Base-by-base conservation (phyloP, 2,113 vertebrate species). In the Heterotilapia buettikoferi region DNA sequence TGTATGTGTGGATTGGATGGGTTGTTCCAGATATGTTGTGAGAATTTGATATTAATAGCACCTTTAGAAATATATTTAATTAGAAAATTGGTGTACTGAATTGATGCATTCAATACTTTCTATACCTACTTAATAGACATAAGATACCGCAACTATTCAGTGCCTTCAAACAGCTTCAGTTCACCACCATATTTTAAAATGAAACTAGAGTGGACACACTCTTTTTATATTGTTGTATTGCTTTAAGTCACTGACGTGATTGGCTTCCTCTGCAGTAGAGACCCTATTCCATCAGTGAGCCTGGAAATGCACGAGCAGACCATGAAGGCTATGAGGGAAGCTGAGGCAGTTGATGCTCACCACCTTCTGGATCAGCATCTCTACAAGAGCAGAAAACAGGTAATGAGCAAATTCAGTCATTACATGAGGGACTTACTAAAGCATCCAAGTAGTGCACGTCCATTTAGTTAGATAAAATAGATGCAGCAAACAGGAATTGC, bases 281-380 rank as follows among this genome's bases (percentile, higher is more conserved):
- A 98, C 89, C 97, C 94, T 2, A 90, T 97, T 59, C 98, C 98
- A 0, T 97, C 98, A 0, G 97, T 99, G 80, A 98, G 98, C 89
- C 94, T 99, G 89, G 97, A 98, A 76, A 97, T 99, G 96, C 97
- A 99, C 43, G 97, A 98, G 9, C 93, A 98, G 91, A 96, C 96
- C 83, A 96, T 97, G 93, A 97, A 96, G 29, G 97, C 96, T 13
- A 85, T 96, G 76, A 96, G 96, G 4, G 97, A 97, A 53, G 89
- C 94, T 0, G 98, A 98, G 92, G 98, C 97, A 80, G 88, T 97
- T 3, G 94, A 97, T 2, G 96, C 96, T 4, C 98, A 99, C 91
- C 98, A 98, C 85, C 97, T 98, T 2, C 95, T 99, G 38, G 97
- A 99, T 43, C 97, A 98, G 91, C 98, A 98, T 85, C 96, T 99